Percentiles rank a stretch among this genome's conserved stretches.
These are phyloP conservation scores for Phocides pigmalion DNA, from an alignment of 1,140 invertebrate species.

Conservation along the genomic window DNA sequence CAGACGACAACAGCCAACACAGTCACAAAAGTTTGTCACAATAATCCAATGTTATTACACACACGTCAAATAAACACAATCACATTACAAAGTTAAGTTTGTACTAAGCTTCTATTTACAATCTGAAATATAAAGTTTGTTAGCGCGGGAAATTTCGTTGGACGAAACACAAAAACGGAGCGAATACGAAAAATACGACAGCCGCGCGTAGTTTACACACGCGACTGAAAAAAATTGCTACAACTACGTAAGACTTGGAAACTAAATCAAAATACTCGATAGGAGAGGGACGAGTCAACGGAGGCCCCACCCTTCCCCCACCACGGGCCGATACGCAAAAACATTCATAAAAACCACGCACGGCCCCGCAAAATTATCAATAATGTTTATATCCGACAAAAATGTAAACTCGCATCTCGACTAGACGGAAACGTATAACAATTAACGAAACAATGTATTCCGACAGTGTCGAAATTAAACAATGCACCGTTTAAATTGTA, in stretches of 20 bases:
- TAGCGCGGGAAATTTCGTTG: conserved; percentile 49
- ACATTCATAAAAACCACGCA: conserved; percentile 80
- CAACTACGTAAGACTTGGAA: conserved; percentile 79
- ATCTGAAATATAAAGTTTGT: conserved; percentile 55
- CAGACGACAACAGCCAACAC: conserved; percentile 51
- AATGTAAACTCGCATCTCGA: conserved; percentile 54
- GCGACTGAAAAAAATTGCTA: conserved; percentile 82
- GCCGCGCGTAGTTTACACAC: conserved; percentile 76
- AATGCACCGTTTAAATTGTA: conserved; percentile 69
- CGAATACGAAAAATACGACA: conserved; percentile 56
- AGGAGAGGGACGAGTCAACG: conserved; percentile 78
- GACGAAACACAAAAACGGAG: conserved; percentile 48
- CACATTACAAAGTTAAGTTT: conserved; percentile 54
- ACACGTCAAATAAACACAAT: conserved; percentile 56
- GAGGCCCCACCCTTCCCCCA: conserved; percentile 79
- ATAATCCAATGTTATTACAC: conserved; percentile 63
- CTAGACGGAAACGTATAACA: conserved; percentile 64
- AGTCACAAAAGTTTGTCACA: conserved; percentile 62
- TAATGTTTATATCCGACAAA: conserved; percentile 71
- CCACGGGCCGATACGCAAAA: conserved; percentile 72
- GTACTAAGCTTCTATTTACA: conserved; percentile 50
- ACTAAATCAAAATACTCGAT: conserved; percentile 83
- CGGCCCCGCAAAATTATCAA: conserved; percentile 76
- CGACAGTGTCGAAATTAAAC: conserved; percentile 74
- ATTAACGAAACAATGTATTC: conserved; percentile 62